Conservation (phyloP, 1,140 invertebrate genomes). For the Ephestia elutella region DNA sequence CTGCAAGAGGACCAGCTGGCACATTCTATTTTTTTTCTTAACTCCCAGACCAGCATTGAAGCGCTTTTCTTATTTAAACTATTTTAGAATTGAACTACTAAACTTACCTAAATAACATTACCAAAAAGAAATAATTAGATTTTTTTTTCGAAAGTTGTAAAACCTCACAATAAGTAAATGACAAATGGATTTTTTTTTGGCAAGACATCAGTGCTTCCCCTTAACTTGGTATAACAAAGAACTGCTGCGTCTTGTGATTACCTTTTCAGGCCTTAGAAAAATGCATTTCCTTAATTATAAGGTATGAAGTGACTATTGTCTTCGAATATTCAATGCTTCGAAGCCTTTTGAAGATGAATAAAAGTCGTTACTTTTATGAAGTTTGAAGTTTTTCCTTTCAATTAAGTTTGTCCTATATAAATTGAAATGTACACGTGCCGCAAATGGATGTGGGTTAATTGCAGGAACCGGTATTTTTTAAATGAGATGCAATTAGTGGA, state of each 20-base stretch:
- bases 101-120: too few species aligned
- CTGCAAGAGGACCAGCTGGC: too few species aligned
- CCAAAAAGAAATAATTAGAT: too few species aligned
- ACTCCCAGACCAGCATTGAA: too few species aligned
- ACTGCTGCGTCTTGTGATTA: constrained; percentile 3
- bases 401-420: constrained; percentile 15
- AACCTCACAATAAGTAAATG: too few species aligned
- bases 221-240: not conserved
- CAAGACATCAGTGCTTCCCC: too few species aligned
- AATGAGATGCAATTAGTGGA: constrained; percentile 65
- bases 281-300: constrained; percentile 7
- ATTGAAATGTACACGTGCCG: constrained; percentile 16
- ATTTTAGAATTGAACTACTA: too few species aligned
- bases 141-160: too few species aligned
- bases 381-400: not conserved
- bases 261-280: constrained; percentile 1
- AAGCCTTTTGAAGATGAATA: constrained; percentile 5
- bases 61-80: too few species aligned
- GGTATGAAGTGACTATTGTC: constrained; percentile 5
- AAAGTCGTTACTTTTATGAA: not conserved
- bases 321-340: not conserved
- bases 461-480: constrained; percentile 48
- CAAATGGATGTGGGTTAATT: constrained; percentile 62
- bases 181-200: too few species aligned
- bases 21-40: too few species aligned